Evolutionary conservation across 2,113 vertebrate species (phyloP), one percentile per base, ranked within the genome.

Genomic region (Semicossyphus pulcher): DNA sequence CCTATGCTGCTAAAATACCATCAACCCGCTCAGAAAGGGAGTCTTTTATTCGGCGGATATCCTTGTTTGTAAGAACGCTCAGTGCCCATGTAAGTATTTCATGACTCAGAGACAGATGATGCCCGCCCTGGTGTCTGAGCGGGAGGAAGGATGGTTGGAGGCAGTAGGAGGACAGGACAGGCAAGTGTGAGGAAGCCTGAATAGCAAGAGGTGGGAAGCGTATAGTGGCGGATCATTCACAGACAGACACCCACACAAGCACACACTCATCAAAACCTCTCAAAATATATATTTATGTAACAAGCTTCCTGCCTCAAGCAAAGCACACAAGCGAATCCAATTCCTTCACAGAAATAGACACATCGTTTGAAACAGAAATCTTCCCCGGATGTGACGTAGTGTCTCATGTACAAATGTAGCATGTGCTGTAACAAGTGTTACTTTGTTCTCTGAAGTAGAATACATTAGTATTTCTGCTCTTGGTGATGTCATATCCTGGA

Each of bases 121-220:
- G 37, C 23, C 48, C 62, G 69, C 12, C 0, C 32, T 72, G 83
- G 78, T 20, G 49, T 80, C 85, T 84, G 67, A 72, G 73, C 32
- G 41, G 63, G 68, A 82, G 85, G 85, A 65, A 73, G 86, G 83
- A 70, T 49, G 29, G 73, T 71, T 78, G 83, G 80, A 86, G 86
- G 85, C 49, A 10, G 90, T 90, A 84, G 88, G 90, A 79, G 86
- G 85, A 89, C 59, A 54, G 72, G 39, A 61, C 39, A 11, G 28
- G 45, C 12, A 32, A 69, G 76, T 75, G 63, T 48, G 64, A 80
- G 83, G 69, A 83, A 74, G 68, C 54, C 69, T 86, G 81, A 90
- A 80, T 72, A 80, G 83, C 42, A 76, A 85, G 68, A 67, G 58
- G 89, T 91, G 79, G 91, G 86, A 82, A 42, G 82, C 44, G 5